Evolutionary conservation across 92 coral and sea anemone species (phyloP), one percentile per base, ranked within the genome.

Genomic region (Parazoanthus atlanticus): DNA sequence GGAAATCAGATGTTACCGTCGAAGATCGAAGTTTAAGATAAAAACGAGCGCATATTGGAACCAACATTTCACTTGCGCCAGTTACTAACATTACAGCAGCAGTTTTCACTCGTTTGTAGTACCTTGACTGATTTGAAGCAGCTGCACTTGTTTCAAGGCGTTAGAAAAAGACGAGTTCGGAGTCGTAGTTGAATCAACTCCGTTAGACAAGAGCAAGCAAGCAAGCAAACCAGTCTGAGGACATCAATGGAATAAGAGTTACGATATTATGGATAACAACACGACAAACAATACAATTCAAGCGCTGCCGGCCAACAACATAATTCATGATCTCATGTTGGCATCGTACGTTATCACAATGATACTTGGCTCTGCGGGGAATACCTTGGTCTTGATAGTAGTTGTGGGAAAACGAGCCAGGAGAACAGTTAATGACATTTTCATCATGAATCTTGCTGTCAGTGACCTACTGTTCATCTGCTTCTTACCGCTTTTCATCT

Each of bases 401-500:
- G 94, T 94, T 19, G 86, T 92, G 40, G 92, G 91, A n/a, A 92
- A 93, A 38, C 89, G 91, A 64, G 88, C 94, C 23, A 80, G 91
- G 69, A 79, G 94, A 81, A 90, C 94, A 29, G 94, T 94, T 49
- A 94, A 93, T 36, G 93, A 92, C 80, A 86, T 89, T 49, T 94
- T 92, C 79, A 93, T 94, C 86, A 94, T 94, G 97, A 94, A 94
- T 26, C 81, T 94, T 33, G 97, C 97, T 33, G 76, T 91, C 46
- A 76, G 93, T 41, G 97, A 94, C 56, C 49, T 94, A 30, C 47
- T 91, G 81, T 93, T 92, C 47, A 94, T 93, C 29, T 89, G 90
- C 31, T 94, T 93, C 82, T 80, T 94, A 30, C 95, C 97, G 25
- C 70, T 92, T 16, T 92, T 92, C 54, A 88, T 86, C 34, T 94